These are phyloP conservation scores for Orcinus orca DNA, from an alignment of 2,113 vertebrate genomes.

Conservation along the genomic window DNA sequence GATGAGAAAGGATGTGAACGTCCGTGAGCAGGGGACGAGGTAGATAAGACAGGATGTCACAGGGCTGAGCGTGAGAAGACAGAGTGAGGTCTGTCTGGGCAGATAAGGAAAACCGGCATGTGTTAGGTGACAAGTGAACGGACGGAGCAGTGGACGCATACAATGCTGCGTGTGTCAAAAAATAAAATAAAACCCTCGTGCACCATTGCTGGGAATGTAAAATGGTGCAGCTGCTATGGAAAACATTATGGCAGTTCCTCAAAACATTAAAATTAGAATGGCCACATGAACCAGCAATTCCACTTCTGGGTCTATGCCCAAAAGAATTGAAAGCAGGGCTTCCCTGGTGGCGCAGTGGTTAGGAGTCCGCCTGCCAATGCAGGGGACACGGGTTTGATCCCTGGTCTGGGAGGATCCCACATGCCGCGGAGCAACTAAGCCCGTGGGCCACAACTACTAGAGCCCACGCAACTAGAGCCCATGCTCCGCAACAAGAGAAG, in stretches of 20 bases:
- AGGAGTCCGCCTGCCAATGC: too few relatives aligned
- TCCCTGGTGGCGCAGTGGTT: too few relatives aligned
- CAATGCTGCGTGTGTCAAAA: background rate
- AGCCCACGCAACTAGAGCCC: too few relatives aligned
- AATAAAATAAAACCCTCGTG: background rate
- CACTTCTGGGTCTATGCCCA: too few relatives aligned
- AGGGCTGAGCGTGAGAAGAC: accelerated
- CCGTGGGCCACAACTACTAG: too few relatives aligned
- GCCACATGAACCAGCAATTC: background rate
- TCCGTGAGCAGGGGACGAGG: accelerated
- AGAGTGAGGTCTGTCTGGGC: background rate
- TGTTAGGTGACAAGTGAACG: background rate
- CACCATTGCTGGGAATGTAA: background rate
- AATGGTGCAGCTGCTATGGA: background rate
- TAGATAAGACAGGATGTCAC: background rate
- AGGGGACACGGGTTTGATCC: too few relatives aligned
- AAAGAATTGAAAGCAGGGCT: background rate
- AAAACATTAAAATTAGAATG: background rate
- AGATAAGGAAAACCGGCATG: background rate
- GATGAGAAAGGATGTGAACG: background rate
- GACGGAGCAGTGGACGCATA: accelerated
- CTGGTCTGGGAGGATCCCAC: too few relatives aligned
- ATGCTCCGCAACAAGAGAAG: too few relatives aligned
- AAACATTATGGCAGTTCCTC: too few relatives aligned
- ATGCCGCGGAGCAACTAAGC: too few relatives aligned